These are phyloP conservation scores for Helarctos malayanus DNA, from an alignment of 2,797 vertebrate genomes.

Conservation along the genomic window DNA sequence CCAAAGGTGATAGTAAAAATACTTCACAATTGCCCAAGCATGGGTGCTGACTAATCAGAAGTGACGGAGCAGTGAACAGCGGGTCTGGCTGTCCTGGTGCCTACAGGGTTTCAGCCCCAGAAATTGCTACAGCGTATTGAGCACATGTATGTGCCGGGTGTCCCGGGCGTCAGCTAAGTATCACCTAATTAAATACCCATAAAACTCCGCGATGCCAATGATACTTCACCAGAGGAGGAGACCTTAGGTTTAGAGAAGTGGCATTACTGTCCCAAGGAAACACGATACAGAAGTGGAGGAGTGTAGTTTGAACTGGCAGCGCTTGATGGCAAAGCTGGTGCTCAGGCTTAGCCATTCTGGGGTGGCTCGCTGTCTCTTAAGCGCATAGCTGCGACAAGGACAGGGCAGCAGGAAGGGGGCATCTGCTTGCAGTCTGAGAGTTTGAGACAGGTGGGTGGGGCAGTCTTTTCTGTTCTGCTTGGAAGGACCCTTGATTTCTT, in stretches of 20 bases:
- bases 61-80: not conserved
- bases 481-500: not conserved
- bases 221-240: not conserved
- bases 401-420: not conserved
- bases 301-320: not conserved
- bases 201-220: not conserved
- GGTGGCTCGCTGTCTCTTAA: not conserved
- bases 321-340: not conserved
- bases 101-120: not conserved
- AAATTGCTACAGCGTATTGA: not conserved
- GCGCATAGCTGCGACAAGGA: not conserved
- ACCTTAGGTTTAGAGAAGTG: not conserved
- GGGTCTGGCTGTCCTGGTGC: rapidly evolving
- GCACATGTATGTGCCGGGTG: rapidly evolving
- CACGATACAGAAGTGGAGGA: not conserved
- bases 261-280: not conserved
- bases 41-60: not conserved
- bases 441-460: not conserved
- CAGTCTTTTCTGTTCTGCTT: not conserved
- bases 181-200: not conserved
- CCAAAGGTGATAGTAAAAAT: not conserved
- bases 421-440: not conserved
- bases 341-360: too few species aligned
- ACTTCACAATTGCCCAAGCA: not conserved
- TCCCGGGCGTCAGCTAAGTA: not conserved